Base-by-base conservation (phyloP, 2,888 invertebrate genomes). In the Heteropelma amictum region DNA sequence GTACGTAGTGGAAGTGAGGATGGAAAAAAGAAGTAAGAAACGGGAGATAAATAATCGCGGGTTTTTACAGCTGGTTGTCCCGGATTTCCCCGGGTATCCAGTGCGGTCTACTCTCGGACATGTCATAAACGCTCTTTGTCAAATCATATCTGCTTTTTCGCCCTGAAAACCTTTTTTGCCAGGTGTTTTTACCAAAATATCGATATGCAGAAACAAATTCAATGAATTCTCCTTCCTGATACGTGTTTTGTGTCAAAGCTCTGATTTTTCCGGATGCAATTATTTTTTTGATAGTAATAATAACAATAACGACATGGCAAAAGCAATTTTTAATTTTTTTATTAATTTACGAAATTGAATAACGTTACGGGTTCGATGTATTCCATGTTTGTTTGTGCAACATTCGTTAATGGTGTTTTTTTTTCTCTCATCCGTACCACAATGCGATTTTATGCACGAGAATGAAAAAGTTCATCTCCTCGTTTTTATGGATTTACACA, bases 21-120 rank as follows among this genome's bases (percentile, higher is more conserved):
- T 21, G 23, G 12, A 38, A 47, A 30, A 12, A 19, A 30, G 35
- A n/a, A 42, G 47, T 61, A 47, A 45, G 45, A 47, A 45, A 45
- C 45, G 26, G 45, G 38, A 53, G 54, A 35, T 54, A 54, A 45
- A 35, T 51, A 60, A 38, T 49, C 21, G 61, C 45, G 38, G 58
- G 40, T 21, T 69, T 58, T 45, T 19, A 58, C 35, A 38, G 35
- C 67, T 61, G 67, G 21, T 38, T 17, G 61, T 67, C 49, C 61
- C 35, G 56, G 67, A 56, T 75, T 75, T 58, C 68, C n/a, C 71
- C 12, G 35, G 53, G 67, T 49, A 75, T 67, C 67, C 47, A 23
- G 26, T 26, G 40, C 61, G 17, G n/a, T 49, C 21, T 56, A 60
- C 51, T 63, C 53, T 35, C 45, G 47, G 67, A 61, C 56, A 47